Percentiles rank a stretch among this genome's conserved stretches.
Evolutionary conservation across 2,797 vertebrate genomes (phyloP).

Genomic region (Notolabrus celidotus): DNA sequence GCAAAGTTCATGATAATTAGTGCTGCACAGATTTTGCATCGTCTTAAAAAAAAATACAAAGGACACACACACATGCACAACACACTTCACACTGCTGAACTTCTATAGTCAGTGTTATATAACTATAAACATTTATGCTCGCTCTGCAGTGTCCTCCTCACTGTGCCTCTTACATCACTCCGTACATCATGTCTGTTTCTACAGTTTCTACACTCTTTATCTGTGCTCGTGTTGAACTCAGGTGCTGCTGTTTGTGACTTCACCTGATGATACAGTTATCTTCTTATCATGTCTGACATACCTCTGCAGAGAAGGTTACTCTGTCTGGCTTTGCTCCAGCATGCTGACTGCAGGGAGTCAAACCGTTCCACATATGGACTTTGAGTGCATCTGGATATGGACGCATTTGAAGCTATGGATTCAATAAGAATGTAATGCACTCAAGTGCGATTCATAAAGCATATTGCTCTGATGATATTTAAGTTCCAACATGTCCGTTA

Average conservation of each 20-base stretch:
- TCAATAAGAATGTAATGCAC: too few species aligned
- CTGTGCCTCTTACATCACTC: not conserved
- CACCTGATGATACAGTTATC: not conserved
- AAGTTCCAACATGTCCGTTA: too few species aligned
- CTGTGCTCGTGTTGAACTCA: not conserved
- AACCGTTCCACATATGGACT: too few species aligned
- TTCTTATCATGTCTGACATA: too few species aligned
- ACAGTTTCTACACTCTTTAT: not conserved
- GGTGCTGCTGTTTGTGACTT: not conserved
- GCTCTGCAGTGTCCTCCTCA: conserved; percentile 6
- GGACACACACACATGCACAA: not conserved
- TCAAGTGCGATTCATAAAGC: too few species aligned
- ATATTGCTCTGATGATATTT: too few species aligned
- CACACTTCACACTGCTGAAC: not conserved
- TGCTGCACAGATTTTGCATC: not conserved
- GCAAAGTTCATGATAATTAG: too few species aligned
- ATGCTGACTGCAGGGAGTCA: too few species aligned
- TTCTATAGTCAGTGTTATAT: not conserved
- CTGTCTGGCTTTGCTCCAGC: too few species aligned
- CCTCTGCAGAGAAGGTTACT: too few species aligned
- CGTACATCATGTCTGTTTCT: conserved; percentile 8
- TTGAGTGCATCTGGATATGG: too few species aligned
- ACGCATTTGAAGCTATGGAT: too few species aligned
- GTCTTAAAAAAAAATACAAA: not conserved
- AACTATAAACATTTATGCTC: conserved; percentile 1